These are phyloP conservation scores for Syritta pipiens DNA, from an alignment of 2,888 invertebrate genomes.

Conservation along the genomic window DNA sequence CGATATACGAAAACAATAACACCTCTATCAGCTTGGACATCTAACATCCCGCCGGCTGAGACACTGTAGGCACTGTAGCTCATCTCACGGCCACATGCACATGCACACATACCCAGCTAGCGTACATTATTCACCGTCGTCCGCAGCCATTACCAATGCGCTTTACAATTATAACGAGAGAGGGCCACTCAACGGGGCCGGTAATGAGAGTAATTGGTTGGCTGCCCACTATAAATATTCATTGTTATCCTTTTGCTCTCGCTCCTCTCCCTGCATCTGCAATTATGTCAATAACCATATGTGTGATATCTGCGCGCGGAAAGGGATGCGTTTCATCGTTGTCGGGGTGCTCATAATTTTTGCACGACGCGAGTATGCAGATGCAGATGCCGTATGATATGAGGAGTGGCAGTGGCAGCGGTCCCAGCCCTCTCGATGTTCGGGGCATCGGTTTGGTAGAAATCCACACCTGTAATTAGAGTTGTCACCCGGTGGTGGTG, in stretches of 20 bases:
- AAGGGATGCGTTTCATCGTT: slow-evolving; percentile 17
- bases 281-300: slow-evolving; percentile 74
- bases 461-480: slow-evolving; percentile 70
- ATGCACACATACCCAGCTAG: no score
- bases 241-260: slow-evolving; percentile 67
- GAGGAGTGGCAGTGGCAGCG: slow-evolving; percentile 3
- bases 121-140: slow-evolving; percentile 50
- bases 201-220: slow-evolving; percentile 68
- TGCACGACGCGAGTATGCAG: slow-evolving; percentile 20
- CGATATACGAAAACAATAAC: slow-evolving; percentile 20
- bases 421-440: neutral
- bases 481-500: slow-evolving; percentile 68
- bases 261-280: slow-evolving; percentile 59
- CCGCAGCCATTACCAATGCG: slow-evolving; percentile 50
- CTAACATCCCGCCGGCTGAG: slow-evolving; percentile 39
- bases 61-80: slow-evolving; percentile 25
- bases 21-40: slow-evolving; percentile 33
- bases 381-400: slow-evolving; percentile 36
- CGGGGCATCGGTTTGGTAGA: slow-evolving; percentile 46
- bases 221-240: slow-evolving; percentile 70
- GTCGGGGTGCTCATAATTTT: slow-evolving; percentile 41
- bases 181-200: slow-evolving; percentile 53
- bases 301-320: slow-evolving; percentile 50
- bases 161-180: slow-evolving; percentile 53
- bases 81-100: slow-evolving; percentile 51